Evolutionary conservation across 2,113 vertebrate species (phyloP).

Genomic region (Vidua macroura): DNA sequence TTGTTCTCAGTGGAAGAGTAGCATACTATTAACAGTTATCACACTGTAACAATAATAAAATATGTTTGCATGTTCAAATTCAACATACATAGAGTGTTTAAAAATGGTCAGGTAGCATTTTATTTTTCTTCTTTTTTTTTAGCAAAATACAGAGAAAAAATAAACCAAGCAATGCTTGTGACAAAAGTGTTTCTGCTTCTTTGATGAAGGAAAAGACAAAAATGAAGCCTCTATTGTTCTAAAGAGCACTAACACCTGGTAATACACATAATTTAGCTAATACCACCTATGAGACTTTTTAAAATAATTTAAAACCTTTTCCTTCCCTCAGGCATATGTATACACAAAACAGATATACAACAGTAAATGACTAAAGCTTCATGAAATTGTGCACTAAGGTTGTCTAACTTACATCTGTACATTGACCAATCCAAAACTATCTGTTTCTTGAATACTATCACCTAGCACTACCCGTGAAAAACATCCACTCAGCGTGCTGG

Average conservation of each 20-base stretch:
- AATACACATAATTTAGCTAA: background rate
- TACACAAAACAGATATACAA: background rate
- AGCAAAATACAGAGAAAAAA: background rate
- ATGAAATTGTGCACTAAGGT: background rate
- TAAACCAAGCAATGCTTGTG: background rate
- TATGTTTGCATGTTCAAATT: background rate
- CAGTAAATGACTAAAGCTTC: background rate
- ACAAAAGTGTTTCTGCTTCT: background rate
- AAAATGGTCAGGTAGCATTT: background rate
- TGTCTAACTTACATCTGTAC: background rate
- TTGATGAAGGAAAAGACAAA: background rate
- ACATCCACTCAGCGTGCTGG: background rate
- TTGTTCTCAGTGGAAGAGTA: background rate
- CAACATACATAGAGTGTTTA: background rate
- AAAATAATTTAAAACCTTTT: background rate
- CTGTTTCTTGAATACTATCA: background rate
- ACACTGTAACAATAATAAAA: background rate
- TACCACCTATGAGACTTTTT: background rate
- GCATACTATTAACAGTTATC: background rate
- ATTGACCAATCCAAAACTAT: background rate
- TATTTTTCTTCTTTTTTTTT: background rate
- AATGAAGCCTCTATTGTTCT: background rate
- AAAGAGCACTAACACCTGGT: background rate
- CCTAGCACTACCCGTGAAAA: background rate
- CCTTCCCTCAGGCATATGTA: background rate